Conservation (phyloP, 2,888 invertebrate species). For the Adelphocoris suturalis region DNA sequence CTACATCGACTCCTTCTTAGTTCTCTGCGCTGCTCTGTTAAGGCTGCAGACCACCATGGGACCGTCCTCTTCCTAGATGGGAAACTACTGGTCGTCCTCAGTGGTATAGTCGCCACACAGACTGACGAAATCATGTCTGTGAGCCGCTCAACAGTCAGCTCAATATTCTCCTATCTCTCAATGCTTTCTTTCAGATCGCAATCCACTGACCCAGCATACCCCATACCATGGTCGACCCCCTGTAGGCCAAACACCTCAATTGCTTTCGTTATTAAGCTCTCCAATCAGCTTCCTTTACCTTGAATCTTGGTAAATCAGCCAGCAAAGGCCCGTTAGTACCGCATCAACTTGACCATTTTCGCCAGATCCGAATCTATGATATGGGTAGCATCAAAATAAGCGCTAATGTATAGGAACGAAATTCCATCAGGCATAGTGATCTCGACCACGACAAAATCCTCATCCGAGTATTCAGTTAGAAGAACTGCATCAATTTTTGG, state of each 20-base stretch:
- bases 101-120: not conserved
- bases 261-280: not conserved
- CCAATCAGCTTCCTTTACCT: not conserved
- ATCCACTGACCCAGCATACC: too few relatives aligned
- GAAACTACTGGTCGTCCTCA: not conserved
- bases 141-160: not conserved
- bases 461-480: not conserved
- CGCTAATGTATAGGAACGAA: not conserved
- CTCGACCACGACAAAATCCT: not conserved
- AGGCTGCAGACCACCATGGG: slow-evolving; percentile 35
- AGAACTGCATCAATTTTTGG: not conserved
- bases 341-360: not conserved
- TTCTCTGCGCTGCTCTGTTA: not conserved
- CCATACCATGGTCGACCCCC: too few relatives aligned
- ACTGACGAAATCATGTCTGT: not conserved
- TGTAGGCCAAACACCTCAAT: too few relatives aligned
- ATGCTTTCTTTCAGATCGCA: too few relatives aligned
- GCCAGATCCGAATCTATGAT: not conserved
- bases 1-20: not conserved
- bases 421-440: not conserved
- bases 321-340: not conserved
- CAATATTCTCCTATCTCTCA: too few relatives aligned
- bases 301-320: not conserved
- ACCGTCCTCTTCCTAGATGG: not conserved
- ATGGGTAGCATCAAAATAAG: not conserved